phyloP scores from a whole-genome alignment of 1,140 invertebrate genomes.

The Belonocnema kinseyi region DNA sequence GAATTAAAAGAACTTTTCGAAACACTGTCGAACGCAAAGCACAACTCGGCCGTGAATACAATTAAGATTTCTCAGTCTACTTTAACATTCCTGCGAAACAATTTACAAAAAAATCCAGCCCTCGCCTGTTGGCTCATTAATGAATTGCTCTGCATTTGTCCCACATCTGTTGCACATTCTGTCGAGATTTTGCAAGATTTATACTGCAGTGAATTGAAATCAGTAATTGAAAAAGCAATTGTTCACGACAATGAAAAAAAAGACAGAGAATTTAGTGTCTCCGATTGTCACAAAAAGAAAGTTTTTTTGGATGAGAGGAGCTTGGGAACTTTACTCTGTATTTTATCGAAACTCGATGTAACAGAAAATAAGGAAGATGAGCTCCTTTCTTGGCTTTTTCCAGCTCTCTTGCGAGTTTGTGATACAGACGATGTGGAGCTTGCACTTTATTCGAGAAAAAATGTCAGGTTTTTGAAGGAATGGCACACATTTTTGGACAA shows the following conservation, averaged over 20 bases:
- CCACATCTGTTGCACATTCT: constrained; percentile 37
- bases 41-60: constrained; percentile 35
- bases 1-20: constrained; percentile 53
- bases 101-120: constrained; percentile 50
- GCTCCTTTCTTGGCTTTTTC: constrained; percentile 55
- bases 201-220: constrained; percentile 54
- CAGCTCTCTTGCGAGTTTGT: constrained; percentile 47
- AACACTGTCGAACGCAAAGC: constrained; percentile 37
- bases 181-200: constrained; percentile 57
- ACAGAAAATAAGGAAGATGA: constrained; percentile 51
- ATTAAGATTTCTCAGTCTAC: constrained; percentile 38
- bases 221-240: constrained; percentile 41
- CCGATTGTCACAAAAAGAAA: constrained; percentile 7
- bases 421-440: constrained; percentile 60
- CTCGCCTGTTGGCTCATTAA: constrained; percentile 64
- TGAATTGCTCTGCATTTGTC: constrained; percentile 56
- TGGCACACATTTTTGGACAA: constrained; percentile 62
- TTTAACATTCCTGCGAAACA: constrained; percentile 56
- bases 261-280: background rate
- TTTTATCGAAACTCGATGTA: constrained; percentile 64
- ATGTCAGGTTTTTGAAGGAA: constrained; percentile 54
- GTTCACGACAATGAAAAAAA: constrained; percentile 34
- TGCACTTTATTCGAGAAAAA: constrained; percentile 63
- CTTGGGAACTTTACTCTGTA: constrained; percentile 52
- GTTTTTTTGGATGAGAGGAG: constrained; percentile 36